Conservation (phyloP, 2,888 invertebrate species). For the Eurois occulta region DNA sequence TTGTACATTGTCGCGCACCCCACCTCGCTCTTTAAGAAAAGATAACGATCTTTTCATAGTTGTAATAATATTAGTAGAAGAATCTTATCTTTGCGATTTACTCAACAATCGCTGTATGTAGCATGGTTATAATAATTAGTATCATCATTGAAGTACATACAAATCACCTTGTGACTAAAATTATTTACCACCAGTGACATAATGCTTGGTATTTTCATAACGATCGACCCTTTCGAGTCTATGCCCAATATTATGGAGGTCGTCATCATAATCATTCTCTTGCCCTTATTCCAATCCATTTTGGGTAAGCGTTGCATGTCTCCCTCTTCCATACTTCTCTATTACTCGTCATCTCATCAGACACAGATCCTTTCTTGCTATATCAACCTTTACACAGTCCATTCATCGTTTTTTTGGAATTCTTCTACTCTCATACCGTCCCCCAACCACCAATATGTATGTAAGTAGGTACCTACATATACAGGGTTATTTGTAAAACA, state of each 20-base stretch:
- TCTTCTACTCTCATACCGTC: no score
- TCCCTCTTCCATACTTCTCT: no score
- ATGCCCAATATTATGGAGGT: not conserved
- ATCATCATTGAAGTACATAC: not conserved
- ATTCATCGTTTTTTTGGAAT: no score
- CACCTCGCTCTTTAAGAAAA: not conserved
- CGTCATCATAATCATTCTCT: no score
- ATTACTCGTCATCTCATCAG: no score
- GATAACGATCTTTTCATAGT: not conserved
- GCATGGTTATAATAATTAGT: not conserved
- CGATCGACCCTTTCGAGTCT: not conserved
- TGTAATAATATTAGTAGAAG: not conserved
- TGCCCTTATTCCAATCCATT: no score
- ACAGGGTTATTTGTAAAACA: no score
- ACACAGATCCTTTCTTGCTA: no score
- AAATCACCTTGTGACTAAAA: constrained; percentile 7
- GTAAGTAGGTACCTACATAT: no score
- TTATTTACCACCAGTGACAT: constrained; percentile 1
- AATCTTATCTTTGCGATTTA: not conserved
- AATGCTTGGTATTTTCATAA: constrained; percentile 15
- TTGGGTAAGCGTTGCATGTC: no score
- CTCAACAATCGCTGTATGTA: not conserved
- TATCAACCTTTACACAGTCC: no score
- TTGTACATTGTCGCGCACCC: not conserved
- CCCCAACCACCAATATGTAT: no score